phyloP scores from a whole-genome alignment of 2,888 invertebrate species.

The Ennomos fuscantarius region DNA sequence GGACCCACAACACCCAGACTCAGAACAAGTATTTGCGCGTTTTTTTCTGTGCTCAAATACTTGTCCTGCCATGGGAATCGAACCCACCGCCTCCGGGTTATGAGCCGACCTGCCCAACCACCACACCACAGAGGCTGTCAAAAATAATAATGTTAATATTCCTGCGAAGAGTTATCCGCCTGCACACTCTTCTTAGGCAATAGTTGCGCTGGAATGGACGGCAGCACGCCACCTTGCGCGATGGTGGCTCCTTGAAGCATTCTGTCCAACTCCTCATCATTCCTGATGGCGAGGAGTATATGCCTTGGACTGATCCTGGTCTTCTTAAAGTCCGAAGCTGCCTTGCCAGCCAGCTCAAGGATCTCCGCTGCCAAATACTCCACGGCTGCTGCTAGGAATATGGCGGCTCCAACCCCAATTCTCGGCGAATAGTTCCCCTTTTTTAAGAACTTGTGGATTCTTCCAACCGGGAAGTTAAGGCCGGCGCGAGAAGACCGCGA shows the following conservation, averaged over 20 bases:
- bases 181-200: slow-evolving; percentile 65
- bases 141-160: too few relatives aligned
- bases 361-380: slow-evolving; percentile 90
- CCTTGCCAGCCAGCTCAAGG: slow-evolving; percentile 88
- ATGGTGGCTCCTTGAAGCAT: slow-evolving; percentile 63
- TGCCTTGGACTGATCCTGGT: slow-evolving; percentile 74
- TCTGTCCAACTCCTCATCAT: slow-evolving; percentile 64
- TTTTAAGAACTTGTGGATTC: slow-evolving; percentile 85
- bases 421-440: slow-evolving; percentile 87
- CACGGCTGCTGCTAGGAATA: slow-evolving; percentile 85
- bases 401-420: slow-evolving; percentile 82
- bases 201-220: slow-evolving; percentile 56
- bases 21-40: too few relatives aligned
- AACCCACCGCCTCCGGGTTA: too few relatives aligned
- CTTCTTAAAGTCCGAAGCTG: slow-evolving; percentile 89
- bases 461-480: slow-evolving; percentile 85
- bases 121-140: too few relatives aligned
- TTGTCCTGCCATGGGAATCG: too few relatives aligned
- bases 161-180: neutral
- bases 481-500: slow-evolving; percentile 84
- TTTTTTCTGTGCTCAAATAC: too few relatives aligned
- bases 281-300: slow-evolving; percentile 62
- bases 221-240: slow-evolving; percentile 63
- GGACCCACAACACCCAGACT: too few relatives aligned
- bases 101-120: too few relatives aligned